Percentiles rank a stretch among this genome's conserved stretches.
Conservation (phyloP, 37 sponge, comb jelly and placozoan species). For the Aplysina aerophoba region DNA sequence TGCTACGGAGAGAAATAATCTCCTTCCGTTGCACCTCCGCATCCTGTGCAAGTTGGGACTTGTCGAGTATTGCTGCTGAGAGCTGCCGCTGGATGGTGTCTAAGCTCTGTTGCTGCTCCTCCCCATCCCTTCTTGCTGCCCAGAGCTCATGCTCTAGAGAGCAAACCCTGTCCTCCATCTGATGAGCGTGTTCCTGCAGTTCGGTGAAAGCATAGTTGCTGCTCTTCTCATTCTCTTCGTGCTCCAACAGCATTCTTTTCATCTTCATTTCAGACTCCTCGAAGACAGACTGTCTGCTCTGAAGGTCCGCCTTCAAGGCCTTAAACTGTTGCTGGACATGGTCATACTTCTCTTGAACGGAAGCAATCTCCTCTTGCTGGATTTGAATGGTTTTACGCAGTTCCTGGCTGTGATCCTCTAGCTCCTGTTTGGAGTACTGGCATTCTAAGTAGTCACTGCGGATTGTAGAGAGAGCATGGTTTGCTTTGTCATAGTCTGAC, state of each 20-base stretch:
- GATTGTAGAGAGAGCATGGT: conserved; percentile 10
- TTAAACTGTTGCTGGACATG: neutral
- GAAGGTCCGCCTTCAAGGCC: neutral
- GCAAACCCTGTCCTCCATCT: neutral
- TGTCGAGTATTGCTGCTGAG: neutral
- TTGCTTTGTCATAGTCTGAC: neutral
- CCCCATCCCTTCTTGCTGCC: neutral
- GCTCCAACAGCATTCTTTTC: neutral
- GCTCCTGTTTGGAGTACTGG: conserved; percentile 13
- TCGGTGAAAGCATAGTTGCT: neutral
- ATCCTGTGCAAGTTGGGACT: neutral
- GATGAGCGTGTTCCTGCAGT: neutral
- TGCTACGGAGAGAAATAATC: neutral
- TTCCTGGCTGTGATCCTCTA: neutral
- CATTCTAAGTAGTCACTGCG: conserved; percentile 19
- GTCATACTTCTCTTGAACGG: neutral
- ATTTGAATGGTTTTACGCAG: neutral
- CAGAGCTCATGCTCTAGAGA: neutral
- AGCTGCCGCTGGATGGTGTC: neutral
- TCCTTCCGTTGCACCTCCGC: neutral
- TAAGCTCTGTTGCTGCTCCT: neutral
- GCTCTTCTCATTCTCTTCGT: neutral
- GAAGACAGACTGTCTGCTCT: neutral
- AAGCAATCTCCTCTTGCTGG: conserved; percentile 18
- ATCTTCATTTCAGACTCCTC: conserved; percentile 2